Evolutionary conservation across 2,113 vertebrate genomes (phyloP).

Genomic region (Odocoileus virginianus): DNA sequence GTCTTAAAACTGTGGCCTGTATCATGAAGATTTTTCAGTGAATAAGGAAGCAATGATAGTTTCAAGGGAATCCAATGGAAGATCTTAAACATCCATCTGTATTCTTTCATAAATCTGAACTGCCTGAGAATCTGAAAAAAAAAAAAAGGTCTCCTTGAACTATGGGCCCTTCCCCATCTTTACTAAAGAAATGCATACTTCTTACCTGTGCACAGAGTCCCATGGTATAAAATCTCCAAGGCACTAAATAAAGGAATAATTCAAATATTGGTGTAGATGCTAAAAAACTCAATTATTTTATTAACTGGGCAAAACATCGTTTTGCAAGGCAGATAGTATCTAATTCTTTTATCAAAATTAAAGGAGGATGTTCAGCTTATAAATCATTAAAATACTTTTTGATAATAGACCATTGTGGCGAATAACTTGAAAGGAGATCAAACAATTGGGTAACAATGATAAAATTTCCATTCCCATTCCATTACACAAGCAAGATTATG

Average conservation of each 20-base stretch:
- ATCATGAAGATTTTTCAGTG: conserved; percentile 26
- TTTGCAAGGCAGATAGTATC: background rate
- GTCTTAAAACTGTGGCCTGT: conserved; percentile 10
- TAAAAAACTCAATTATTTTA: conserved; percentile 16
- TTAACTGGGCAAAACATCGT: conserved; percentile 3
- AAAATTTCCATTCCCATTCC: background rate
- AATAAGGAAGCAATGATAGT: background rate
- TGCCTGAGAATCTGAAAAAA: background rate
- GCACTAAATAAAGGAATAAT: background rate
- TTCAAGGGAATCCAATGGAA: background rate
- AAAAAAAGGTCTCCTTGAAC: background rate
- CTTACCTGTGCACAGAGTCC: background rate
- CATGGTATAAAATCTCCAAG: background rate
- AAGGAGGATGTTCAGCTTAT: background rate
- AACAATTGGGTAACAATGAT: background rate
- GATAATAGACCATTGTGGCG: background rate
- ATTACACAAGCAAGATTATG: background rate
- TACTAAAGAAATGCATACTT: conserved; percentile 27
- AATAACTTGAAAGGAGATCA: conserved; percentile 21
- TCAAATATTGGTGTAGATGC: background rate
- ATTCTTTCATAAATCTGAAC: conserved; percentile 21
- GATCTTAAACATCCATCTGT: background rate
- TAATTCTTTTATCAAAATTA: conserved; percentile 24
- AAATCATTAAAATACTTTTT: conserved; percentile 26
- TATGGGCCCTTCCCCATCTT: background rate